Evolutionary conservation across 1,140 invertebrate genomes (phyloP), one percentile per base, ranked within the genome.

Genomic region (Drosophila bifasciata): DNA sequence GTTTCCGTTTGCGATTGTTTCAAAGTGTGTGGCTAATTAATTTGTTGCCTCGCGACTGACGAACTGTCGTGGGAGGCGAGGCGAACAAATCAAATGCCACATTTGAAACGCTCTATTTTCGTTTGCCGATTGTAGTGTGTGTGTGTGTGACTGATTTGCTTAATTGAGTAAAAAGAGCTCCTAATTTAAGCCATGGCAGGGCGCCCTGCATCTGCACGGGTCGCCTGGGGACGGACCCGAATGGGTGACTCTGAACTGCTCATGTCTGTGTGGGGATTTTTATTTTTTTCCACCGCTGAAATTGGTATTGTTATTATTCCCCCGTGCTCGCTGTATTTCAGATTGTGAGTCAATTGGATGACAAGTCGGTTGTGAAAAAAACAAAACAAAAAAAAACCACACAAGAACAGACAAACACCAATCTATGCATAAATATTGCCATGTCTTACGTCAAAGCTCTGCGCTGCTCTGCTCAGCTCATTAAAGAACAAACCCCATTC

Each of bases 301-400:
- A n/a, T n/a, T 50, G 16, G 32, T 28, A 41, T 43, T 73, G 32
- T 52, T 16, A 43, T 41, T 23, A 15, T 36, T 46, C 62, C 32
- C 11, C 43, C 15, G 21, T 44, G 46, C 23, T 66, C 51, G 23
- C 45, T 56, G 76, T 50, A 75, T 81, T 86, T 81, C 83, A 69
- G 69, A 88, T 75, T 81, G 61, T 88, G 81, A 86, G 81, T 86
- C 81, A 86, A 86, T 83, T 86, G 73, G 78, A 80, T 86, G 76
- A 80, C 67, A 80, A 80, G 56, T 45, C 32, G 11, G 50, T 28
- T 43, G 45, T n/a, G n/a, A n/a, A n/a, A n/a, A n/a, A n/a, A n/a
- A n/a, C n/a, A n/a, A n/a, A n/a, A n/a, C n/a, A n/a, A 36, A 59
- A 39, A 70, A 70, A 59, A 72, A 72, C 44, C 68, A 49, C 57